Base-by-base conservation (phyloP, 2,888 invertebrate genomes). In the Blomia tropicalis region DNA sequence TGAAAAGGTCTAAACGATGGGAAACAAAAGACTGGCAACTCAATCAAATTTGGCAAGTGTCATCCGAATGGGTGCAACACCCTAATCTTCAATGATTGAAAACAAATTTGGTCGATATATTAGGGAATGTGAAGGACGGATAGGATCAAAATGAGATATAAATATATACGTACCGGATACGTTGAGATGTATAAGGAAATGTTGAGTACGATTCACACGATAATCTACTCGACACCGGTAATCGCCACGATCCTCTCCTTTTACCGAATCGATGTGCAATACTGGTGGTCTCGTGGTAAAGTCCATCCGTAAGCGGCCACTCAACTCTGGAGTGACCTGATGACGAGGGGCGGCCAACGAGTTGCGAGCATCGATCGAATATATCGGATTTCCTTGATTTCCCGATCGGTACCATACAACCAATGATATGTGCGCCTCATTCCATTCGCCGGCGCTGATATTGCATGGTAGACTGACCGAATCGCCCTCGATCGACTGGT, bases 151-250 rank as follows among this genome's bases (percentile, higher is more conserved):
- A 41, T n/a, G n/a, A n/a, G n/a, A n/a, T n/a, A 14, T 41, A 41
- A 41, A 41, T 17, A 36, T 7, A 36, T 14, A 58, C 53, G 27
- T 60, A 63, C 63, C 63, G 41, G 63, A 58, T n/a, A 63, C 60
- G 53, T 59, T 63, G 7, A 63, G 63, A 44, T 63, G 59, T 19
- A 63, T 32, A 36, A 63, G 60, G 27, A 63, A 63, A 27, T 63
- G 51, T 43, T 65, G 36, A 22, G 43, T 63, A 62, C 43, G 58
- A 19, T 62, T 85, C 75, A 87, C 86, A 67, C 85, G 80, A 78
- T 88, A 90, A 79, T 90, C 89, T 68, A 89, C 85, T 66, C 89
- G 79, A 75, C 90, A 90, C 67, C 89, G 80, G 78, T 89, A 90
- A 69, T 86, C 82, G 71, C 88, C 88, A 74, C 89, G 87, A 75